Evolutionary conservation across 2,888 invertebrate genomes (phyloP), one percentile per base, ranked within the genome.

Genomic region (Sussaba pulchella): DNA sequence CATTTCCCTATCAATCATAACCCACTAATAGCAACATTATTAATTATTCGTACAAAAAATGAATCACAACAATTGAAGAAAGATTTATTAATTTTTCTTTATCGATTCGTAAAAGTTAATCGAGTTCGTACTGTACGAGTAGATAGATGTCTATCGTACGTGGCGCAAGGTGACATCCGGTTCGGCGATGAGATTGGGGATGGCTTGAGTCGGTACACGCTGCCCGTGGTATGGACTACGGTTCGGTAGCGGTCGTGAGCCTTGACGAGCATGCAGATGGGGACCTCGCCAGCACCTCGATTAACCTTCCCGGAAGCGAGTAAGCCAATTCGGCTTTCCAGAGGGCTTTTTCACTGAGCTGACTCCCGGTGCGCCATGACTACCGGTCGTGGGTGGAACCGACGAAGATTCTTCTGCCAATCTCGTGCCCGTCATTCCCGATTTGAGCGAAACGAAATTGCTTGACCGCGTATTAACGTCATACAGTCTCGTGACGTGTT

Each of bases 301-400:
- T 79, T 75, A 71, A 52, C 66, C 79, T 74, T 79, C 70, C 74
- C 79, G 79, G 79, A 75, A 79, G 75, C 59, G 57, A 59, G 69
- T 57, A 66, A 70, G 64, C 70, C 71, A 71, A 74, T 79, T 79
- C 43, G 66, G 75, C n/a, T n/a, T n/a, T n/a, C n/a, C n/a, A n/a
- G 50, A 31, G 2, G 4, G 2, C 31, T 31, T 6, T 31, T 61
- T 70, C 79, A 71, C 75, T 45, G 57, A 50, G 59, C 59, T 71
- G 67, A 57, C 50, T 19, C 31, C 10, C 10, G 39, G 39, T 41
- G 17, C 26, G 36, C 45, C 36, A 2, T 19, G 39, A 31, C 57
- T 31, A 1, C 10, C 10, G 14, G 17, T 36, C 36, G 36, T 36
- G 31, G 57, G n/a, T n/a, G n/a, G 36, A 57, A 31, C 9, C 31